Percentiles rank a stretch among this genome's conserved stretches.
phyloP scores from a whole-genome alignment of 2,888 invertebrate genomes.

The Drosophila flavopinicola region DNA sequence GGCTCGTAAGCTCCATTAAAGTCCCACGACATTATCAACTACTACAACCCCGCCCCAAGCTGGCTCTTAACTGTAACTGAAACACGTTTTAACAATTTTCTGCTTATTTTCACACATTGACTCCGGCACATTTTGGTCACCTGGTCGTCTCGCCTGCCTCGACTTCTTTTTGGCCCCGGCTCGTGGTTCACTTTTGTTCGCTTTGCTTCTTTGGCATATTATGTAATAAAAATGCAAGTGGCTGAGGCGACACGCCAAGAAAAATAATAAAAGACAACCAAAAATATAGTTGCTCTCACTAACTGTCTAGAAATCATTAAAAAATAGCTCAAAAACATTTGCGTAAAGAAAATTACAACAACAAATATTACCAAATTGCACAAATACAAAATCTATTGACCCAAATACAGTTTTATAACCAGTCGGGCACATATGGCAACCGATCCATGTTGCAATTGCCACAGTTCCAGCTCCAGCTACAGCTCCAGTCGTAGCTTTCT shows the following conservation, averaged over 20 bases:
- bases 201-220: constrained; percentile 72
- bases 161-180: constrained; percentile 35
- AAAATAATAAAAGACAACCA: constrained; percentile 16
- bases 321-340: constrained; percentile 72
- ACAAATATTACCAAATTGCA: constrained; percentile 60
- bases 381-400: constrained; percentile 76
- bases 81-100: constrained; percentile 77
- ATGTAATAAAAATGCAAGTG: constrained; percentile 61
- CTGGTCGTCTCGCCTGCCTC: constrained; percentile 43
- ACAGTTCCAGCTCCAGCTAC: constrained; percentile 33
- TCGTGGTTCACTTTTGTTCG: constrained; percentile 32
- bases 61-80: constrained; percentile 41
- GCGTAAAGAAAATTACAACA: constrained; percentile 70
- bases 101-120: constrained; percentile 68
- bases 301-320: constrained; percentile 67
- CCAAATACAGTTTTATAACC: constrained; percentile 73
- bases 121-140: constrained; percentile 65
- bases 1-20: constrained; percentile 70
- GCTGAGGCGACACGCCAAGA: constrained; percentile 23
- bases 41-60: constrained; percentile 9
- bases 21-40: constrained; percentile 42
- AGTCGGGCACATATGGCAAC: constrained; percentile 72
- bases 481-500: constrained; percentile 56
- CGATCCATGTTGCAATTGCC: constrained; percentile 58
- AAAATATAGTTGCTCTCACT: constrained; percentile 17